Conservation (phyloP, 2,113 vertebrate species). For the Hippocampus guttulatus region DNA sequence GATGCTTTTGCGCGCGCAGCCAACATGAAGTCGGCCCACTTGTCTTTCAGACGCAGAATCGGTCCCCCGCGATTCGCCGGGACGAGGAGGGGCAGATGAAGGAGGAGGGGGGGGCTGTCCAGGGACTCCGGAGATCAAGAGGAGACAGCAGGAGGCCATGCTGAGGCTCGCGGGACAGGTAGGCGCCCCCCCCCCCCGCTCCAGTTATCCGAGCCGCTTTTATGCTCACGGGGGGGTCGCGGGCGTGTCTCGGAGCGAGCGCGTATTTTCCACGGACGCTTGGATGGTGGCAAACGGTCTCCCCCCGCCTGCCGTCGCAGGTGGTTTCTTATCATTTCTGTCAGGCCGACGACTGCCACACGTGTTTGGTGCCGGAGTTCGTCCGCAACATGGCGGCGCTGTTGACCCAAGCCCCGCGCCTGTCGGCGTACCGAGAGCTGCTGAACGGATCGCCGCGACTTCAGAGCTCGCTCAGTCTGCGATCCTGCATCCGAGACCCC, state of each 20-base stretch:
- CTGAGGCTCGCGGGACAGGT: constrained; percentile 89
- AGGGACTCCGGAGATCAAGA: constrained; percentile 89
- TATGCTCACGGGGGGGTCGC: too few species aligned
- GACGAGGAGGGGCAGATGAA: constrained; percentile 34
- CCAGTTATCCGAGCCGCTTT: too few species aligned
- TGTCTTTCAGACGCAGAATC: constrained; percentile 75
- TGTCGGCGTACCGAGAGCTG: constrained; percentile 84
- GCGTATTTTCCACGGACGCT: too few species aligned
- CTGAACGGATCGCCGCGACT: constrained; percentile 87
- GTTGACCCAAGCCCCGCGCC: constrained; percentile 87
- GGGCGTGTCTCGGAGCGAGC: too few species aligned
- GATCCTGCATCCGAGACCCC: constrained; percentile 95
- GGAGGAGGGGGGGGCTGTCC: constrained; percentile 83
- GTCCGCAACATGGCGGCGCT: constrained; percentile 94
- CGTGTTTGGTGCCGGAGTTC: constrained; percentile 95
- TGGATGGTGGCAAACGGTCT: too few species aligned
- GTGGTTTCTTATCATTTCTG: constrained; percentile 98
- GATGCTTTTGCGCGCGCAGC: neutral
- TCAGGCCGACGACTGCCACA: constrained; percentile 95
- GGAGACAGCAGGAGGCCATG: constrained; percentile 88
- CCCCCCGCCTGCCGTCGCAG: constrained; percentile 57
- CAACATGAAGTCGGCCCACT: neutral
- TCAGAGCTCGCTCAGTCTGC: constrained; percentile 89
- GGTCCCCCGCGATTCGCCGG: constrained; percentile 78
- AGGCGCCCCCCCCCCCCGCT: constrained; percentile 1